These are phyloP conservation scores for Epsilonema sp. DNA, from an alignment of 2,888 invertebrate species.

Conservation along the genomic window DNA sequence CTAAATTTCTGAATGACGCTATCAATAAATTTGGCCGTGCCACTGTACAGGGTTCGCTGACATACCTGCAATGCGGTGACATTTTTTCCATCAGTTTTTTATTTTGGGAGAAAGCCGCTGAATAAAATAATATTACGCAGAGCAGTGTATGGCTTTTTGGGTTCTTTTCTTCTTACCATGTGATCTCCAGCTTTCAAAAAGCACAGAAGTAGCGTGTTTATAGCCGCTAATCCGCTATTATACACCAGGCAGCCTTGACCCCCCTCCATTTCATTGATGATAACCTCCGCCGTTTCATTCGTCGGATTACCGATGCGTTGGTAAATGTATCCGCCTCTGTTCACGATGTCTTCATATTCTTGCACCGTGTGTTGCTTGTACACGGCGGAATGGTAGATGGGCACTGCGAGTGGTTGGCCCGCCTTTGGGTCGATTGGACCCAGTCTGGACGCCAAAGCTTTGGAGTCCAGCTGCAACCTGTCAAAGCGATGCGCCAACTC, in stretches of 20 bases:
- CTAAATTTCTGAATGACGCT: slow-evolving; percentile 21
- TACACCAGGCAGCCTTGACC: slow-evolving; percentile 14
- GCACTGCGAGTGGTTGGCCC: not conserved
- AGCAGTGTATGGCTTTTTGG: no score
- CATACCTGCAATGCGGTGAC: slow-evolving; percentile 16
- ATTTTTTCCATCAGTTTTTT: no score
- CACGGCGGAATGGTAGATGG: slow-evolving; percentile 5
- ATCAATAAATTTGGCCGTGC: slow-evolving; percentile 21
- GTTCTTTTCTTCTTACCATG: no score
- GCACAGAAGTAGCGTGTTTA: slow-evolving; percentile 25
- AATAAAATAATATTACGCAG: no score
- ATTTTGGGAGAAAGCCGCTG: no score
- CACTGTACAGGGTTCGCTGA: slow-evolving; percentile 26
- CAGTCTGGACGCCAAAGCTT: not conserved
- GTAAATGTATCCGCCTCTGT: slow-evolving; percentile 6
- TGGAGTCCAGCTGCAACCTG: not conserved
- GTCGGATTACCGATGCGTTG: slow-evolving; percentile 9
- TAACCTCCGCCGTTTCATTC: slow-evolving; percentile 3
- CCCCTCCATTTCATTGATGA: slow-evolving; percentile 12
- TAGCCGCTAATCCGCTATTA: slow-evolving; percentile 20
- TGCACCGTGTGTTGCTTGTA: not conserved
- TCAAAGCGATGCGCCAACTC: slow-evolving; percentile 1
- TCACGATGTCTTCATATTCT: slow-evolving; percentile 2
- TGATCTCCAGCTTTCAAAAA: slow-evolving; percentile 31
- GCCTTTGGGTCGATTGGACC: no score